phyloP scores from a whole-genome alignment of 2,888 invertebrate species.

The Erebia ligea region DNA sequence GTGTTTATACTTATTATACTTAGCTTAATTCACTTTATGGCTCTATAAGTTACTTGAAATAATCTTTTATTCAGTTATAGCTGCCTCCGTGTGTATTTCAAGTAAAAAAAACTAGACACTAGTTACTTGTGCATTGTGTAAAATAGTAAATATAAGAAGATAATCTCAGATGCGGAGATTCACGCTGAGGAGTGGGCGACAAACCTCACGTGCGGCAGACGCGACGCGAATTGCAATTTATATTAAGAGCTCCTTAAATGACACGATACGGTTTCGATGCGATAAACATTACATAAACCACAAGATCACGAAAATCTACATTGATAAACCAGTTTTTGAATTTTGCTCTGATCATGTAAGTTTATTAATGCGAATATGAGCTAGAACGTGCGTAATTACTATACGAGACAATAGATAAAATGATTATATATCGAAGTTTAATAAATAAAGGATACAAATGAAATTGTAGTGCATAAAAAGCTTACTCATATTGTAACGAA shows the following conservation, averaged over 20 bases:
- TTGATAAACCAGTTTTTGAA: not conserved
- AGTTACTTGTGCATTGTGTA: slow-evolving; percentile 6
- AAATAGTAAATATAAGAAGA: slow-evolving; percentile 15
- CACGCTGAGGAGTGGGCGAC: slow-evolving; percentile 30
- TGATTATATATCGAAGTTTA: no score
- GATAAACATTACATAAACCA: not conserved
- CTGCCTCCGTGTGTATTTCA: not conserved
- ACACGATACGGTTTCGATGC: slow-evolving; percentile 15
- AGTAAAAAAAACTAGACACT: not conserved
- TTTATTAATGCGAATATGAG: no score
- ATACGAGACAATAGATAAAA: no score
- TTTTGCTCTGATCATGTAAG: no score
- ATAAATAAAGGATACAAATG: no score
- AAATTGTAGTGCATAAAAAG: not conserved
- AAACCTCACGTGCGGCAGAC: slow-evolving; percentile 28
- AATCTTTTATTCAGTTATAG: no score
- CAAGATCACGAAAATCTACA: not conserved
- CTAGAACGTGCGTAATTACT: no score
- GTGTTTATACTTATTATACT: no score
- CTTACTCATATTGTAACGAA: not conserved
- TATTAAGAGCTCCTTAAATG: slow-evolving; percentile 15
- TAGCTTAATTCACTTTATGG: no score
- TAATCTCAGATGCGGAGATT: slow-evolving; percentile 26
- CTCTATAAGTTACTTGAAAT: no score
- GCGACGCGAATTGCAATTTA: slow-evolving; percentile 28